Evolutionary conservation across 2,113 vertebrate species (phyloP), one percentile per base, ranked within the genome.

Genomic region (Hippocampus comes): DNA sequence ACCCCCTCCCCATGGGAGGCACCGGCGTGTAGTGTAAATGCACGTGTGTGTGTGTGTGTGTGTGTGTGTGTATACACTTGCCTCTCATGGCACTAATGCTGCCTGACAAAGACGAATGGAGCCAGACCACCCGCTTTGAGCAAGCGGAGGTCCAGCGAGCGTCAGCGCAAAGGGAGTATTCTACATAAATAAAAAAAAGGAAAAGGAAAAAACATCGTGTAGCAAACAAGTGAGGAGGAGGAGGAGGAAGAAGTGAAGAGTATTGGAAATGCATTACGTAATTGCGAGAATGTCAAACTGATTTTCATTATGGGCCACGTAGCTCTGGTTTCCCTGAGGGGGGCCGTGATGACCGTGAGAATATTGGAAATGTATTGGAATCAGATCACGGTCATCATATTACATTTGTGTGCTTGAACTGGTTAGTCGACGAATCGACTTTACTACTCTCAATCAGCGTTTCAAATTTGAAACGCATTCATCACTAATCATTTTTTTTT

Each of bases 41-140:
- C 65, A 60, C 67, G 43, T 55, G 75, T 67, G 61, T 77, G 72
- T 65, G 64, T 67, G 61, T 57, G 65, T 70, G 59, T 59, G 51
- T 74, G 41, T 70, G 68, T 63, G 73, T 81, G 70, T 68, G 77
- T 57, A 67, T 56, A 74, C 71, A 59, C 27, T 48, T 74, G 75
- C 74, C 81, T 76, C 80, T 87, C 59, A 21, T 88, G 82, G 88
- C 79, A 79, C 82, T 91, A 92, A 91, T 91, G 81, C 79, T 79
- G 81, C 68, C 77, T 91, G 91, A 90, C 91, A 90, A 74, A 91
- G 91, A 92, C 90, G 82, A 91, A 92, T 91, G 87, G 77, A 82
- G 75, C 80, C 73, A 83, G 86, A 89, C 88, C 84, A 78, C 84
- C 84, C 67, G 34, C 73, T 74, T 87, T 82, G 82, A 86, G 83